Base-by-base conservation (phyloP, 2,888 invertebrate species). In the Aleiodes leptofemur region DNA sequence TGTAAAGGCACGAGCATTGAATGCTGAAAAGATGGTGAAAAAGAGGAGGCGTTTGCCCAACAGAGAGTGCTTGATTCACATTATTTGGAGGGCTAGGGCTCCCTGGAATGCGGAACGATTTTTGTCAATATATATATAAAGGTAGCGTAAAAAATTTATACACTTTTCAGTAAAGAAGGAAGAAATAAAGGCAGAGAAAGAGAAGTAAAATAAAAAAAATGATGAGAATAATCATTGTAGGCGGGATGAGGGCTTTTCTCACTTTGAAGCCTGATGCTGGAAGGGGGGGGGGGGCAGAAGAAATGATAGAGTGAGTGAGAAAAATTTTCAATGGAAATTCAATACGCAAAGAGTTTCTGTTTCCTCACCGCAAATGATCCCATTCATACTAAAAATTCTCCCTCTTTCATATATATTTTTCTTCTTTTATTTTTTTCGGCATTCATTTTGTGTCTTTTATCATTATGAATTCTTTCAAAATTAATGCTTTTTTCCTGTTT, bases 41-140 rank as follows among this genome's bases (percentile, higher is more conserved):
- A 9, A 34, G 13, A 38, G 34, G 43, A 38, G 55, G 55, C 64
- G 55, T 48, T 56, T 11, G 48, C 23, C 48, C 48, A 16, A n/a
- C n/a, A 61, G 38, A 43, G 16, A 11, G 48, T 50, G 66, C 50
- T 48, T 16, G 57, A 61, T 74, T 31, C 55, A 38, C 61, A 66
- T 56, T 64, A 71, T 66, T 23, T 48, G 4, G 51, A 50, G 29
- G 53, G 57, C 7, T 43, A 31, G 43, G 69, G 70, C 74, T 66
- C 74, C 74, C 71, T 23, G 71, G 74, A 56, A 71, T 71, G 71
- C 74, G 71, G 70, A 76, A 72, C 69, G 13, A 43, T 69, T 72
- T 76, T 76, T 56, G 29, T 61, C 51, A 38, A 57, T 56, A 51
- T 16, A 53, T 23, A 57, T 48, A 51, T 16, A 53, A 76, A 59